phyloP scores from a whole-genome alignment of 2,797 vertebrate genomes.

The Galago senegalensis region DNA sequence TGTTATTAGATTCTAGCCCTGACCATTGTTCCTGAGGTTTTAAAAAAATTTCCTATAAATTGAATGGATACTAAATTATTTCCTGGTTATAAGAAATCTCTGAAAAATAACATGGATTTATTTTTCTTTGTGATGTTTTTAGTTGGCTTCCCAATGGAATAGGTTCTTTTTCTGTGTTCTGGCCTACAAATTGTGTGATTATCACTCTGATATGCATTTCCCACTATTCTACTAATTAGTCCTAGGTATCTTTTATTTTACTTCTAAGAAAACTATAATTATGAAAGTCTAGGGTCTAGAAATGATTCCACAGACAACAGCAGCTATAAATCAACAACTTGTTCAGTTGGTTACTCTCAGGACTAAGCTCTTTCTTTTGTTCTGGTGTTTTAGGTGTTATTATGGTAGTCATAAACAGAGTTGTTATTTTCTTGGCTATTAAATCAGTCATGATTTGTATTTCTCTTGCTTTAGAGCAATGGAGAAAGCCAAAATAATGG shows the following conservation, averaged over 20 bases:
- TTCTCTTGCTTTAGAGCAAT: not conserved
- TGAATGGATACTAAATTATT: not conserved
- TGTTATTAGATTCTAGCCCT: not conserved
- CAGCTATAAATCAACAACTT: not conserved
- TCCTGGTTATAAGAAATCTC: not conserved
- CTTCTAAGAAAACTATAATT: not conserved
- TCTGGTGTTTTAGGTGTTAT: not conserved
- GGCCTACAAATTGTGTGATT: not conserved
- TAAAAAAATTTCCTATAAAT: not conserved
- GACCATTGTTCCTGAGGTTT: not conserved
- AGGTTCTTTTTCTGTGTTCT: not conserved
- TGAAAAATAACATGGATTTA: not conserved
- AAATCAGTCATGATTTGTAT: not conserved
- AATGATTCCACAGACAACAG: not conserved
- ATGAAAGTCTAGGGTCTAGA: not conserved
- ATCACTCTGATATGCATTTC: not conserved
- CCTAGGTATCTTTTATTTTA: not conserved
- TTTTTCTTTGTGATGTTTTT: not conserved
- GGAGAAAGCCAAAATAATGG: not conserved
- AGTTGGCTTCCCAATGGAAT: not conserved
- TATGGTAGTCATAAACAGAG: not conserved
- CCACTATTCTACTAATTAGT: not conserved
- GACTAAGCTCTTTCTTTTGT: not conserved
- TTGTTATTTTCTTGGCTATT: not conserved
- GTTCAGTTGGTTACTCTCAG: not conserved